phyloP scores from a whole-genome alignment of 2,797 vertebrate genomes.

The Pelodytes ibericus region DNA sequence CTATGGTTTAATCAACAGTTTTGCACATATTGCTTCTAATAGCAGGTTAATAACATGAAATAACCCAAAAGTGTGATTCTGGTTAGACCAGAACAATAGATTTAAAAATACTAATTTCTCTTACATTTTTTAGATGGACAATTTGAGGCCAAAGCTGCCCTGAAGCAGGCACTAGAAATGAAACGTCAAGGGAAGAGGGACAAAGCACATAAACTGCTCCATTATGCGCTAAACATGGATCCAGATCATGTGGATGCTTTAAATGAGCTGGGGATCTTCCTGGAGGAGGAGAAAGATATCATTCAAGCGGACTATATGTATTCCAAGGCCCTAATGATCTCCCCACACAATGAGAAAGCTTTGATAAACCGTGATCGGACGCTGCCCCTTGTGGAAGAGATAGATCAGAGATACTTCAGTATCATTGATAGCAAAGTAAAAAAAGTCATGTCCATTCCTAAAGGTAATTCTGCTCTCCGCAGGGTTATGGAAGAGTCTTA shows the following conservation, averaged over 20 bases:
- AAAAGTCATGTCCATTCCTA: slow-evolving; percentile 93
- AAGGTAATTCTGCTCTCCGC: slow-evolving; percentile 89
- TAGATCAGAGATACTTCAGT: slow-evolving; percentile 93
- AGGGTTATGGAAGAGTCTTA: slow-evolving; percentile 96
- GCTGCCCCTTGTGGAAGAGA: slow-evolving; percentile 92
- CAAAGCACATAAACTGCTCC: slow-evolving; percentile 92
- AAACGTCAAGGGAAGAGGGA: slow-evolving; percentile 89
- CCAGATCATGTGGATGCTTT: slow-evolving; percentile 90
- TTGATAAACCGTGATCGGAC: slow-evolving; percentile 89
- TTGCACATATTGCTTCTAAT: too few relatives aligned
- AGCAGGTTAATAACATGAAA: too few relatives aligned
- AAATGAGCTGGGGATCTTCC: slow-evolving; percentile 90
- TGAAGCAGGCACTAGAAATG: slow-evolving; percentile 94
- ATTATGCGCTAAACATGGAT: slow-evolving; percentile 92
- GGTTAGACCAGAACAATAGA: too few relatives aligned
- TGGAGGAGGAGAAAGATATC: slow-evolving; percentile 94
- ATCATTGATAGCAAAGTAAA: slow-evolving; percentile 93
- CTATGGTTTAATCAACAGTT: too few relatives aligned
- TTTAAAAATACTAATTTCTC: not conserved
- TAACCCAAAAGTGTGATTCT: too few relatives aligned
- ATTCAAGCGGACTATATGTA: slow-evolving; percentile 93
- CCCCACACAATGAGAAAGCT: slow-evolving; percentile 87
- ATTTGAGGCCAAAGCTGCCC: slow-evolving; percentile 86
- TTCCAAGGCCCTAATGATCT: slow-evolving; percentile 87
- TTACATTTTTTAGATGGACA: slow-evolving; percentile 74